These are phyloP conservation scores for Ectemnius continuus DNA, from an alignment of 2,888 invertebrate species.

Conservation along the genomic window DNA sequence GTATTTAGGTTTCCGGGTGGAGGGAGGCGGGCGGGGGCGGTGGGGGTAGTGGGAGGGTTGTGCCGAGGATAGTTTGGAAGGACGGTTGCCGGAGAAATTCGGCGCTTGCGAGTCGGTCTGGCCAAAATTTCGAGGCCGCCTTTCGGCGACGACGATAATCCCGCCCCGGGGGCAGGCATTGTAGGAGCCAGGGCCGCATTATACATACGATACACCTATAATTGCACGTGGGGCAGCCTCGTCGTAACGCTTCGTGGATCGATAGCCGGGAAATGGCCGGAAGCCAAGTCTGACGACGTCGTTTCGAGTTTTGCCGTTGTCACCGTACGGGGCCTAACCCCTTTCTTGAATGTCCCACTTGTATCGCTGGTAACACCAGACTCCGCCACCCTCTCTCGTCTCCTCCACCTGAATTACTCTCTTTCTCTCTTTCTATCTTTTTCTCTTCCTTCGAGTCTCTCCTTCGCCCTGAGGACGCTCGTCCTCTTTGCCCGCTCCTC, in stretches of 20 bases:
- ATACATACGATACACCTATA: slow-evolving; percentile 72
- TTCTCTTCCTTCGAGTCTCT: background rate
- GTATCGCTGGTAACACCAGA: slow-evolving; percentile 54
- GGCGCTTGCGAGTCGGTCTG: slow-evolving; percentile 18
- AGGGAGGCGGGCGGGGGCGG: no score
- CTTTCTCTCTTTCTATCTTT: background rate
- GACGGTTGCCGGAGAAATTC: slow-evolving; percentile 9
- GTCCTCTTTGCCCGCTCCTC: slow-evolving; percentile 1
- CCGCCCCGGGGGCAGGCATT: slow-evolving; percentile 22
- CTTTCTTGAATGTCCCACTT: slow-evolving; percentile 71
- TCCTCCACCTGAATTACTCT: background rate
- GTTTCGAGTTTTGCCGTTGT: slow-evolving; percentile 76
- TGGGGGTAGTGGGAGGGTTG: no score
- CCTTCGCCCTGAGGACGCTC: background rate
- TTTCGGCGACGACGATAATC: slow-evolving; percentile 37
- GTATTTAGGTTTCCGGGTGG: no score
- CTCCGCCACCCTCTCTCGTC: slow-evolving; percentile 10
- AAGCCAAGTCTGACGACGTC: slow-evolving; percentile 76
- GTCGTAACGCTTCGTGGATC: slow-evolving; percentile 75
- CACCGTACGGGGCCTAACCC: slow-evolving; percentile 71
- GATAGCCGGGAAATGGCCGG: slow-evolving; percentile 76
- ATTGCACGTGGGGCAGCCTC: slow-evolving; percentile 72
- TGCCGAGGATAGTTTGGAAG: no score
- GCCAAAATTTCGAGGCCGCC: slow-evolving; percentile 49
- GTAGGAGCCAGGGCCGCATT: slow-evolving; percentile 45